Base-by-base conservation (phyloP, 2,797 vertebrate genomes). In the Mormyrus proboscirostris region DNA sequence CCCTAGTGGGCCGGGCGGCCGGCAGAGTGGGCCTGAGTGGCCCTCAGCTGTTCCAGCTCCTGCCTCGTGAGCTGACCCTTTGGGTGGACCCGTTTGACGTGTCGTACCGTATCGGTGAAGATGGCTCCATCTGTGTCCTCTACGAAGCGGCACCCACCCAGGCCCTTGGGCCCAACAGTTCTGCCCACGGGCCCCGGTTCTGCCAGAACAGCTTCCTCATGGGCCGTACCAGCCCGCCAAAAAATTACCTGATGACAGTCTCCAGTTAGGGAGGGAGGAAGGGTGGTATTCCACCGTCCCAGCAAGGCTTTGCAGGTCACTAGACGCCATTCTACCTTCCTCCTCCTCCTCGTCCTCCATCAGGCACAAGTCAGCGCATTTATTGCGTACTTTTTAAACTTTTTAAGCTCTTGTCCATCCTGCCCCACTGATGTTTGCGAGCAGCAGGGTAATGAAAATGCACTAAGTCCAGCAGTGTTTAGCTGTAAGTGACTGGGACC, bases 11-110 rank as follows among this genome's bases (percentile, higher is more conserved):
- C 91, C 94, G 93, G 65, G 96, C 95, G 0, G 97, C 96, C 2
- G 92, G 93, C 82, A 95, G 92, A 41, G 95, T 97, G 0, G 97
- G 97, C 91, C 95, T 97, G 89, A 95, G 93, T 76, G 93, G 94
- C 0, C 92, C 95, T 0, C 95, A 96, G 94, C 94, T 97, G 0
- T 95, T 94, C 88, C 92, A 69, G 50, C 94, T 97, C 14, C 93
- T 97, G 59, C 97, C 97, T 83, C 93, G 95, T 0, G 97, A 97
- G 94, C 96, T 97, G 2, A 97, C 97, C 0, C 94, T 97, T 59
- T 97, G 97, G 97, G 95, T 97, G 57, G 97, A 97, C 91, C 97
- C 97, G 2, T 97, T 94, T 0, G 97, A 97, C 89, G 97, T 97
- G 3, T 97, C 96, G 0, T 97, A 97, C 57, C 95, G 97, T 19